Conservation (phyloP, 1,140 invertebrate species). For the Littorina saxatilis region DNA sequence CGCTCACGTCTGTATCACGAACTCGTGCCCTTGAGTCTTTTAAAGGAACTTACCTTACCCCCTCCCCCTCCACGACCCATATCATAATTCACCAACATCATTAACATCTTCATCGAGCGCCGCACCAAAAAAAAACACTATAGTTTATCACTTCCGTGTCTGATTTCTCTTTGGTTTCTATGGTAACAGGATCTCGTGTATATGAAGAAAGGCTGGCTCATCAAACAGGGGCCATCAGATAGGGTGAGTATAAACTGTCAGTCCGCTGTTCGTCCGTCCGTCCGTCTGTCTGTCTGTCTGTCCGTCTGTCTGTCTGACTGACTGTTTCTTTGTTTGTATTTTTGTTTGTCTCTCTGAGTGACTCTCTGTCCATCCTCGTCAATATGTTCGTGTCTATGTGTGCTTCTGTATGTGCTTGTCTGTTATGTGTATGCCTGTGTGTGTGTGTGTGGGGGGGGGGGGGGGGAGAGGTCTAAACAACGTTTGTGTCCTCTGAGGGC, state of each 20-base stretch:
- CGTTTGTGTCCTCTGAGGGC: too few species aligned
- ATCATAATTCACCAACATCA: too few species aligned
- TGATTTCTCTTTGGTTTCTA: neutral
- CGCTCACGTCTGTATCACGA: too few species aligned
- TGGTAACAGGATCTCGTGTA: slow-evolving; percentile 86
- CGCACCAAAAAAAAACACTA: neutral
- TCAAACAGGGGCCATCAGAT: slow-evolving; percentile 84
- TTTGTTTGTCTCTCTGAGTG: neutral
- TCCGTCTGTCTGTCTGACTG: too few species aligned
- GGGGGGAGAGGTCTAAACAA: too few species aligned
- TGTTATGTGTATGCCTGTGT: too few species aligned
- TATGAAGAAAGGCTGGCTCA: slow-evolving; percentile 93
- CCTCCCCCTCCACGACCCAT: too few species aligned
- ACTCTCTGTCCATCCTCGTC: neutral
- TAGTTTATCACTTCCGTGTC: neutral
- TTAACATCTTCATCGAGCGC: neutral
- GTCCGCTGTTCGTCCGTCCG: neutral
- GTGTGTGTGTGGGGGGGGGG: too few species aligned
- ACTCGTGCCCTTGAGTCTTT: too few species aligned
- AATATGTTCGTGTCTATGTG: neutral
- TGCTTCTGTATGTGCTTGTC: too few species aligned
- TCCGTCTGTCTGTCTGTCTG: too few species aligned
- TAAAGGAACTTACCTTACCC: too few species aligned
- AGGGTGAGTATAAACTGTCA: slow-evolving; percentile 78
- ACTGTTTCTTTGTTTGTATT: neutral